Conservation (phyloP, 2,888 invertebrate genomes). For the Acronicta leporina region DNA sequence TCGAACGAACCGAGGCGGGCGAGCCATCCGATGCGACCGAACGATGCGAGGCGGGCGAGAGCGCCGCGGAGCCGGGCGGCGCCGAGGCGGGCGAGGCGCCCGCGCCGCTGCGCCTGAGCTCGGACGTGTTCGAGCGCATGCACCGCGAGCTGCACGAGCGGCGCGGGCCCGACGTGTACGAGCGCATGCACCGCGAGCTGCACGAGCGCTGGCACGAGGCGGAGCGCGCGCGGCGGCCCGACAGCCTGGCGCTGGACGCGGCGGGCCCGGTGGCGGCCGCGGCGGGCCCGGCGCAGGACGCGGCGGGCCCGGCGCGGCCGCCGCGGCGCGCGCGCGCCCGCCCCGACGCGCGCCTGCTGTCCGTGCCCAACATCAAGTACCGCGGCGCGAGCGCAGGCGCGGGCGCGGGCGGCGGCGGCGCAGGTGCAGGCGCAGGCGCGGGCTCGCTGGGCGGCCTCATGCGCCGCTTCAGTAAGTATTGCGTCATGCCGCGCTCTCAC, state of each 20-base stretch:
- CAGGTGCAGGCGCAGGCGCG: conserved; percentile 48
- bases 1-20: conserved; percentile 20
- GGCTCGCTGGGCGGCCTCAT: conserved; percentile 92
- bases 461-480: conserved; percentile 96
- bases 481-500: conserved; percentile 59
- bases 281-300: conserved; percentile 67
- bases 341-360: conserved; percentile 92
- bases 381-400: conserved; percentile 87
- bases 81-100: conserved; percentile 54
- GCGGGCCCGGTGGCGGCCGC: conserved; percentile 74
- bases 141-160: conserved; percentile 78
- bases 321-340: conserved; percentile 63
- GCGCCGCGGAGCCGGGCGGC: conserved; percentile 64
- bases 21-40: conserved; percentile 54
- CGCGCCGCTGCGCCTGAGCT: conserved; percentile 78
- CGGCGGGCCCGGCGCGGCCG: conserved; percentile 74
- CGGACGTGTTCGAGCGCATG: conserved; percentile 82
- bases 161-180: conserved; percentile 75
- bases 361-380: conserved; percentile 93
- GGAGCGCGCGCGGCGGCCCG: conserved; percentile 73
- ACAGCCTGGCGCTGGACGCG: conserved; percentile 87
- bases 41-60: conserved; percentile 49
- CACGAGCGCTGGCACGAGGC: conserved; percentile 80
- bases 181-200: conserved; percentile 83
- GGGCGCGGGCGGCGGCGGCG: conserved; percentile 84